Base-by-base conservation (phyloP, 2,888 invertebrate species). In the Epinotia brunnichana region DNA sequence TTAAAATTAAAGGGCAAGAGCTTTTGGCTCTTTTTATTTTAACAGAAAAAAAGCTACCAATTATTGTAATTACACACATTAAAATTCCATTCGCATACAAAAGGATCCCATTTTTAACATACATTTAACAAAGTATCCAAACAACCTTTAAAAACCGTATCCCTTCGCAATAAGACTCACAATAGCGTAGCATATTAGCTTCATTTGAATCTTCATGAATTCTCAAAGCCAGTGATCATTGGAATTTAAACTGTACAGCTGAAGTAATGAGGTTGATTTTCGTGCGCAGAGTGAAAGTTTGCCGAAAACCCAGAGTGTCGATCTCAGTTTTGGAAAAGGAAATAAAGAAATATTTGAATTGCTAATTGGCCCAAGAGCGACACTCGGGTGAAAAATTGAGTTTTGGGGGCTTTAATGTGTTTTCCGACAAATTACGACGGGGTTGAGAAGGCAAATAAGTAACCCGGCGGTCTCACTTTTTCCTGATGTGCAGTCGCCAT, bases 321-420 rank as follows among this genome's bases (percentile, higher is more conserved):
- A 71, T 66, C 66, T 61, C 54, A 17, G 66, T 67, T 74, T 74
- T 69, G 67, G 72, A 75, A 74, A 78, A 75, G 80, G 76, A 77
- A 78, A 75, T 78, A 77, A 77, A 75, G 77, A 75, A 79, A 78
- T 81, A 86, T 87, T 85, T 87, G 83, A 85, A 85, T 85, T 87
- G 84, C 83, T 85, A 86, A 87, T 87, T 85, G 80, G 73, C 78
- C 75, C 74, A 79, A 78, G 77, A 78, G 75, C 75, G 74, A 75
- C 67, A 73, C 61, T 29, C 17, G 41, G 29, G 70, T 67, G 71
- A 75, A 75, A 69, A 72, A 66, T 62, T 35, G 62, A 44, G 56
- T 62, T 74, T 67, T 67, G 24, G n/a, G 41, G 67, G 60, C 56
- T 62, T 66, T 73, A 62, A 68, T 69, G 73, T 70, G 54, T 73